phyloP scores from a whole-genome alignment of 2,113 vertebrate species.

The Cromileptes altivelis region DNA sequence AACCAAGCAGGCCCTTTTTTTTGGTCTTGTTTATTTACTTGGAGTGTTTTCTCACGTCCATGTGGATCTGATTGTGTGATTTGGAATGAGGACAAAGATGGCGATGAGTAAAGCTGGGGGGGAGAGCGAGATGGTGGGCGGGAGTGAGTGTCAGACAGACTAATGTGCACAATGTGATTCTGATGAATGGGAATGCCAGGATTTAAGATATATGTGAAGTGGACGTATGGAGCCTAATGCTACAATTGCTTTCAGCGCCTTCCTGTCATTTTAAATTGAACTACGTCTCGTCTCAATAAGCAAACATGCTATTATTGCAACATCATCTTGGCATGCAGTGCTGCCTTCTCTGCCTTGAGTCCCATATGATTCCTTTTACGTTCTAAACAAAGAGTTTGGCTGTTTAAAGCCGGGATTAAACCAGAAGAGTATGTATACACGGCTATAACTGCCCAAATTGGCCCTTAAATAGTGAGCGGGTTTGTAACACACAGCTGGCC shows the following conservation, averaged over 20 bases:
- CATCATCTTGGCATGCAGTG: constrained; percentile 20
- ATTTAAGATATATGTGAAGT: constrained; percentile 30
- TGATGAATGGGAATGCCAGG: constrained; percentile 33
- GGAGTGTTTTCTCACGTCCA: constrained; percentile 64
- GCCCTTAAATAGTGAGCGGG: constrained; percentile 44
- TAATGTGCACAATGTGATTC: constrained; percentile 35
- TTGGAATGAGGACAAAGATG: constrained; percentile 62
- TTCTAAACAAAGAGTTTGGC: constrained; percentile 40
- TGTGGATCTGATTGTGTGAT: constrained; percentile 76
- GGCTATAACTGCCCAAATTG: constrained; percentile 49
- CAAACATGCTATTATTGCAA: constrained; percentile 33
- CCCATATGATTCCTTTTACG: constrained; percentile 58
- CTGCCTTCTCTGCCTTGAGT: constrained; percentile 7
- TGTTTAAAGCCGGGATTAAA: constrained; percentile 43
- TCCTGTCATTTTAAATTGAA: constrained; percentile 41
- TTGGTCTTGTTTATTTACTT: constrained; percentile 69
- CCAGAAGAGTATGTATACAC: constrained; percentile 48
- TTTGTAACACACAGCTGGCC: constrained; percentile 44
- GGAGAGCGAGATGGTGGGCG: background rate
- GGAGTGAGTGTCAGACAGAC: constrained; percentile 33
- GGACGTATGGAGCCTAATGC: constrained; percentile 28
- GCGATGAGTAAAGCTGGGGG: constrained; percentile 30
- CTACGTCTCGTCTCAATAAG: constrained; percentile 32
- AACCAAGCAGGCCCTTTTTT: constrained; percentile 22
- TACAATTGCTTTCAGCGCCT: constrained; percentile 14